Conservation (phyloP, 2,797 vertebrate species). For the Nannoperca australis region DNA sequence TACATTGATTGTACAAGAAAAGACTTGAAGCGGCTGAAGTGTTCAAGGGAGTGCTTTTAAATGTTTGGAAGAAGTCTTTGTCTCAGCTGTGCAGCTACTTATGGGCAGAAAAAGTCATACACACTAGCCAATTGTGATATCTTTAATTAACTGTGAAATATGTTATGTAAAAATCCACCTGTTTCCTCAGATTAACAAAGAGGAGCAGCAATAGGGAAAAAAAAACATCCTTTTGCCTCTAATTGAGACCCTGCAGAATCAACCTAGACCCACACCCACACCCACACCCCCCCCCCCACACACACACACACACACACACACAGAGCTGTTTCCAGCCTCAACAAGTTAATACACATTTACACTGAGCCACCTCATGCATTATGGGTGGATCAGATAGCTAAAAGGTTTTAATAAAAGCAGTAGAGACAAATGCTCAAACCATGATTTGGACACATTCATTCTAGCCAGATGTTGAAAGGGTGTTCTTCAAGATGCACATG, state of each 20-base stretch:
- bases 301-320: neutral
- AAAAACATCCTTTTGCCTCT: slow-evolving; percentile 12
- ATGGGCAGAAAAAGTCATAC: neutral
- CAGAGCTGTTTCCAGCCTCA: neutral
- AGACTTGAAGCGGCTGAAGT: neutral
- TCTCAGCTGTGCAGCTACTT: neutral
- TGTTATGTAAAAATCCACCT: slow-evolving; percentile 32
- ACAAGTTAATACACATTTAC: neutral
- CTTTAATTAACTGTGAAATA: slow-evolving; percentile 41
- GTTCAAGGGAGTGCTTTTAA: slow-evolving; percentile 2
- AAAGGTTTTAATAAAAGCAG: neutral
- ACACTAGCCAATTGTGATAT: slow-evolving; percentile 4
- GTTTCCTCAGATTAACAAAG: slow-evolving; percentile 19
- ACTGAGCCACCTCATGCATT: neutral
- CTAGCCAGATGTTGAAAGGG: neutral
- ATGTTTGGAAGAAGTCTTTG: slow-evolving; percentile 6
- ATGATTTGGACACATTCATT: slow-evolving; percentile 13
- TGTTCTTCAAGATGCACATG: neutral
- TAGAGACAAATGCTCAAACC: slow-evolving; percentile 1
- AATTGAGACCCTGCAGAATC: slow-evolving; percentile 36
- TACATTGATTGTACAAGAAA: slow-evolving; percentile 19
- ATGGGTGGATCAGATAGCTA: neutral
- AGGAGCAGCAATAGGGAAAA: neutral
- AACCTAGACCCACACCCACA: neutral
- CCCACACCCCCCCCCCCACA: neutral